A percentile compares a stretch with the other conserved stretches of the same genome.
These are phyloP conservation scores for Pagetopsis macropterus DNA, from an alignment of 2,797 vertebrate species.

Conservation along the genomic window DNA sequence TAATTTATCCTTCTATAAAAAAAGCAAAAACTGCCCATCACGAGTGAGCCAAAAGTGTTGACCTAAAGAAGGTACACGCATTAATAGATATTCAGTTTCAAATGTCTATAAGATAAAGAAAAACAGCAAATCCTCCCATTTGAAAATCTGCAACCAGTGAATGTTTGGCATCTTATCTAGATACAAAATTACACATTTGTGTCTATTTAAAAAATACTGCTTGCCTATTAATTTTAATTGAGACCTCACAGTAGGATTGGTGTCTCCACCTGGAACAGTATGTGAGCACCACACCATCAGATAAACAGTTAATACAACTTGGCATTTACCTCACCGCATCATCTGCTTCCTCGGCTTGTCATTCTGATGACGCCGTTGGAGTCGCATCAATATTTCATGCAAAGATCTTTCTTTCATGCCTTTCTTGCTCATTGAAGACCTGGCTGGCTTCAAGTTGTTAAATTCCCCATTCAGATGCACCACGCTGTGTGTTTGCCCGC, in stretches of 20 bases:
- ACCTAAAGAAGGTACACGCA: not conserved
- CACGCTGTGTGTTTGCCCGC: slow-evolving; percentile 35
- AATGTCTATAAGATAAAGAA: not conserved
- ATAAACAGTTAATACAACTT: slow-evolving; percentile 28
- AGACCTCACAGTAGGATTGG: slow-evolving; percentile 20
- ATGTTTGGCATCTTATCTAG: not conserved
- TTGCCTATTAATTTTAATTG: slow-evolving; percentile 27
- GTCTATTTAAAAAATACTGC: too few species aligned
- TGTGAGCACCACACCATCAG: slow-evolving; percentile 2
- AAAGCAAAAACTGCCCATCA: too few species aligned
- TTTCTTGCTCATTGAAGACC: slow-evolving; percentile 33
- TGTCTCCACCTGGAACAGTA: not conserved
- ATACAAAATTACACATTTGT: too few species aligned
- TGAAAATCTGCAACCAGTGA: too few species aligned
- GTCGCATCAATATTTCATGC: slow-evolving; percentile 51
- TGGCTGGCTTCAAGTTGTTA: slow-evolving; percentile 38
- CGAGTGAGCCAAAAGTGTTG: too few species aligned
- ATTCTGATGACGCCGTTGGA: slow-evolving; percentile 32
- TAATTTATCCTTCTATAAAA: too few species aligned
- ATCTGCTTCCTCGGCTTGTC: slow-evolving; percentile 16
- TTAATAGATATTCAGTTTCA: not conserved
- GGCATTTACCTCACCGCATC: slow-evolving; percentile 7
- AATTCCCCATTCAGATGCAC: slow-evolving; percentile 38
- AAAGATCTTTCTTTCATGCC: slow-evolving; percentile 30
- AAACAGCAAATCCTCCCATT: not conserved